Evolutionary conservation across 2,113 vertebrate species (phyloP).

Genomic region (Triplophysa siluroides): DNA sequence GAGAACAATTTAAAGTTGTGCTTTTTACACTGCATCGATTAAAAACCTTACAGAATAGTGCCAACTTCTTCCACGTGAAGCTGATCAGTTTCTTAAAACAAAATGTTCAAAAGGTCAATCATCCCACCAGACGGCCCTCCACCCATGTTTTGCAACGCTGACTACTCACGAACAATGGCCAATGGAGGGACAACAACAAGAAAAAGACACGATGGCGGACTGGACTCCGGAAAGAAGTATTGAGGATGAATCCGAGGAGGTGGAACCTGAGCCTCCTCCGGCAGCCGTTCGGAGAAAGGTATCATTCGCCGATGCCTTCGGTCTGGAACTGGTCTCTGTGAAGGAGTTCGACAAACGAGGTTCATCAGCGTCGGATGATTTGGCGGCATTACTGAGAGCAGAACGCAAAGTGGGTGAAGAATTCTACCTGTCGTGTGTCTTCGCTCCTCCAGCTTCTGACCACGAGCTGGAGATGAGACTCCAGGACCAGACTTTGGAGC

Average conservation of each 20-base stretch:
- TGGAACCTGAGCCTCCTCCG: slow-evolving; percentile 67
- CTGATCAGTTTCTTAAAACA: no score
- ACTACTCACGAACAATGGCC: no score
- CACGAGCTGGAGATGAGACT: slow-evolving; percentile 82
- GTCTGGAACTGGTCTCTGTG: slow-evolving; percentile 90
- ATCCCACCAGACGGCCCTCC: no score
- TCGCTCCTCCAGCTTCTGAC: slow-evolving; percentile 76
- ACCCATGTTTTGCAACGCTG: no score
- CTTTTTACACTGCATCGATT: no score
- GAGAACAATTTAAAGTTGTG: no score
- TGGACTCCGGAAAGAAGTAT: no score
- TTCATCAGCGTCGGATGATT: slow-evolving; percentile 51
- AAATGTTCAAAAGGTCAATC: no score
- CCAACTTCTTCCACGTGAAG: not conserved
- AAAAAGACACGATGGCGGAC: slow-evolving; percentile 56
- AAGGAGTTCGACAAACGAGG: slow-evolving; percentile 88
- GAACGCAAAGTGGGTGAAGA: slow-evolving; percentile 74
- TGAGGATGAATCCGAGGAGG: slow-evolving; percentile 76
- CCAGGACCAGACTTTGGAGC: slow-evolving; percentile 77
- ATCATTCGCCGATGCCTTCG: slow-evolving; percentile 95
- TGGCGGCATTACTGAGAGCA: slow-evolving; percentile 53
- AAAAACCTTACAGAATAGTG: not conserved
- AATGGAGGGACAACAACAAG: slow-evolving; percentile 65
- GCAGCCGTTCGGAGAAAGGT: slow-evolving; percentile 81
- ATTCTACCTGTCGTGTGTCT: slow-evolving; percentile 80